Evolutionary conservation across 2,113 vertebrate genomes (phyloP), one percentile per base, ranked within the genome.

Genomic region (Labrus mixtus): DNA sequence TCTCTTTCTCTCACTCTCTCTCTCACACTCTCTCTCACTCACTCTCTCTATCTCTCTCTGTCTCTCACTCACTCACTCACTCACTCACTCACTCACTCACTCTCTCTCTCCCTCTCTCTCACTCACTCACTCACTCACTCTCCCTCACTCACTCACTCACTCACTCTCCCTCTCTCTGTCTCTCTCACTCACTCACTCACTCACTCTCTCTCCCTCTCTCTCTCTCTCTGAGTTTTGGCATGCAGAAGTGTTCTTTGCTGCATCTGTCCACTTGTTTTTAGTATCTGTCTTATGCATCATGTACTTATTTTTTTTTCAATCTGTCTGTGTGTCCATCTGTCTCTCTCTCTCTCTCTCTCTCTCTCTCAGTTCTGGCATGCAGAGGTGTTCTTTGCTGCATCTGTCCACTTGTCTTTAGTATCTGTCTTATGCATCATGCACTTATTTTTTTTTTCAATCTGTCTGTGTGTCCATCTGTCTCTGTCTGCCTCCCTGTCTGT

Each of bases 181-280:
- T n/a, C n/a, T n/a, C n/a, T n/a, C n/a, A n/a, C n/a, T n/a, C n/a
- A n/a, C n/a, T n/a, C n/a, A n/a, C n/a, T n/a, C n/a, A n/a, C n/a
- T n/a, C n/a, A n/a, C n/a, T n/a, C n/a, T n/a, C n/a, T n/a, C n/a
- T n/a, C n/a, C n/a, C n/a, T n/a, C n/a, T n/a, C n/a, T n/a, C n/a
- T n/a, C n/a, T n/a, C n/a, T n/a, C n/a, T n/a, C n/a, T 81, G 51
- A 76, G 37, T 85, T 86, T 85, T 85, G 89, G 88, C 80, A 73
- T 61, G 51, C 36, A 68, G 56, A 55, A 63, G 63, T 60, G 63
- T 81, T 70, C 33, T 20, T 16, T 62, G 23, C 60, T 25, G 51
- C 80, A 66, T 64, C 67, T 80, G 76, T 89, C 87, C 84, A 57
- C 61, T 75, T 67, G 58, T 79, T 61, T 80, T 53, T 41, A 56